Conservation (phyloP, 2,888 invertebrate species). For the Cerceris rybyensis region DNA sequence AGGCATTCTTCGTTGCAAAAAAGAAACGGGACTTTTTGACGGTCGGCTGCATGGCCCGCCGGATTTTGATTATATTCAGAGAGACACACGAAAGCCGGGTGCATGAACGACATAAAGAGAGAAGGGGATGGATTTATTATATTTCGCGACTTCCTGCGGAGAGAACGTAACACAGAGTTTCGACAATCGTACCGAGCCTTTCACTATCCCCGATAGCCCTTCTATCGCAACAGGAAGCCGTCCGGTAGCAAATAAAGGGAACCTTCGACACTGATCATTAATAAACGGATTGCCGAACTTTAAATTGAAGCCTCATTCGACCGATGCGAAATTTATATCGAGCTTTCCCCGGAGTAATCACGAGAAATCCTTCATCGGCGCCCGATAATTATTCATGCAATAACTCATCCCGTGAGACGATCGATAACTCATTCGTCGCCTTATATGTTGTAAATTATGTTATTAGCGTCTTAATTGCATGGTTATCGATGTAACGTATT, state of each 20-base stretch:
- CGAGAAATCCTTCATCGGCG: slow-evolving; percentile 44
- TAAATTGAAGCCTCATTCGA: slow-evolving; percentile 39
- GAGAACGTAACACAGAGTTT: slow-evolving; percentile 13
- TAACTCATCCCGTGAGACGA: slow-evolving; percentile 65
- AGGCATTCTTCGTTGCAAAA: slow-evolving; percentile 10
- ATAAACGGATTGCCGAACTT: slow-evolving; percentile 50
- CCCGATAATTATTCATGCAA: slow-evolving; percentile 69
- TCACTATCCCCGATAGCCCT: slow-evolving; percentile 2
- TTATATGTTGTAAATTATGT: slow-evolving; percentile 68
- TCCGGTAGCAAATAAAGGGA: slow-evolving; percentile 6
- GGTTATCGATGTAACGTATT: slow-evolving; percentile 57
- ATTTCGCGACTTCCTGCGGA: not conserved
- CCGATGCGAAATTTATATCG: slow-evolving; percentile 26
- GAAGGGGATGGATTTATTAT: slow-evolving; percentile 21
- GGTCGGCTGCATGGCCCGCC: slow-evolving; percentile 4
- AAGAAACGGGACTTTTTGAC: slow-evolving; percentile 9
- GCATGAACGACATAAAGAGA: not conserved
- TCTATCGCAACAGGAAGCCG: slow-evolving; percentile 15
- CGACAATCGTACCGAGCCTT: slow-evolving; percentile 25
- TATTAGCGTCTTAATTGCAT: slow-evolving; percentile 71
- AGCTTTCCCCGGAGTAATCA: slow-evolving; percentile 52
- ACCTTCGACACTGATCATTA: slow-evolving; percentile 36
- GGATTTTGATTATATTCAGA: slow-evolving; percentile 20
- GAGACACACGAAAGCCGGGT: not conserved
- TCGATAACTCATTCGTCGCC: slow-evolving; percentile 68